phyloP scores from a whole-genome alignment of 2,797 vertebrate genomes.

The Onychomys torridus region DNA sequence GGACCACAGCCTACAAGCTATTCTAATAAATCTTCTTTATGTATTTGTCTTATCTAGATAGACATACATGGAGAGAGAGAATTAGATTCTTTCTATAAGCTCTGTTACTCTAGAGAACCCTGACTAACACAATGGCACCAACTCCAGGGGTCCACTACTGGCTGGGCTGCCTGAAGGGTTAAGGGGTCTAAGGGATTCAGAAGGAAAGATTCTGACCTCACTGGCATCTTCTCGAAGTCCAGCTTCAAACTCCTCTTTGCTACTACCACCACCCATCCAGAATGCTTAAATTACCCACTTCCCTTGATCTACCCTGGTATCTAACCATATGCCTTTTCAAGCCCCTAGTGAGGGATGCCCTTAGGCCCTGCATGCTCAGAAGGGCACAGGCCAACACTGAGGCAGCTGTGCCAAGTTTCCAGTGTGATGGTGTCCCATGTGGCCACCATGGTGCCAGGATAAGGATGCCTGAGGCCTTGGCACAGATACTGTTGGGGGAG shows the following conservation, averaged over 20 bases:
- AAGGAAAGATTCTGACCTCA: background rate
- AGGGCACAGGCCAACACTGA: background rate
- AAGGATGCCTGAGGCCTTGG: background rate
- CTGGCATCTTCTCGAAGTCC: background rate
- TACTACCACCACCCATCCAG: background rate
- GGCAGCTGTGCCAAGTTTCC: background rate
- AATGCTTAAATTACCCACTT: background rate
- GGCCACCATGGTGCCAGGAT: background rate
- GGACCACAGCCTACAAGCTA: background rate
- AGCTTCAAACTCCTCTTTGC: background rate
- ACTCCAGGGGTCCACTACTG: background rate
- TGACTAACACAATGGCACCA: background rate
- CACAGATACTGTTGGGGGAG: background rate
- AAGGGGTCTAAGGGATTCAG: background rate
- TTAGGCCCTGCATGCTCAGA: background rate
- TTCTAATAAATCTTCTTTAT: background rate
- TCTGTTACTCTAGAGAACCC: background rate
- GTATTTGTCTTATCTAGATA: background rate
- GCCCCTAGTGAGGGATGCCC: background rate
- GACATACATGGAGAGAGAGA: background rate
- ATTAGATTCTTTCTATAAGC: background rate
- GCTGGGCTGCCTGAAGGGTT: background rate
- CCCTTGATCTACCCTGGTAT: background rate
- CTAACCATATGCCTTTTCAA: background rate
- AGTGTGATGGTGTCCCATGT: background rate